These are phyloP conservation scores for Bradypodion ventrale DNA, from an alignment of 2,797 vertebrate genomes.

Conservation along the genomic window DNA sequence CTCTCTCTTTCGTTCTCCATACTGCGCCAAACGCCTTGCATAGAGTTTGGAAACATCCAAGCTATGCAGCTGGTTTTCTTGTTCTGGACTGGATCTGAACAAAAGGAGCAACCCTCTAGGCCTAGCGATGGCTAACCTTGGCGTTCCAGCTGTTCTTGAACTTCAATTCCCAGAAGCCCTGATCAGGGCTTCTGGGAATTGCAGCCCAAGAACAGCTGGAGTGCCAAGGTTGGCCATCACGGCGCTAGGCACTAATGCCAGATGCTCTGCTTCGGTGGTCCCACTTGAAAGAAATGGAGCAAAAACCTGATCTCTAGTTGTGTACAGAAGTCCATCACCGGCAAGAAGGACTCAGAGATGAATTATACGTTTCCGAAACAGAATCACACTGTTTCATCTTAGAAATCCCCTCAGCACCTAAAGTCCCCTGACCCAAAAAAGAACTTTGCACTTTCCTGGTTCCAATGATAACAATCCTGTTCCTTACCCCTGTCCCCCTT, in stretches of 20 bases:
- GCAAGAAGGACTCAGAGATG: constrained; percentile 52
- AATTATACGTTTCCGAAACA: constrained; percentile 51
- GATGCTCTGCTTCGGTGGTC: not conserved
- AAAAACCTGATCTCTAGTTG: not conserved
- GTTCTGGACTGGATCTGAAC: not conserved
- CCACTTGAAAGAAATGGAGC: too few relatives aligned
- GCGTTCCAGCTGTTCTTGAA: too few relatives aligned
- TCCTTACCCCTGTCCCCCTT: too few relatives aligned
- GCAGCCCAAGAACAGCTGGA: too few relatives aligned
- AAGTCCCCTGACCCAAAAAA: constrained; percentile 43
- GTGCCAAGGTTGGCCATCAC: too few relatives aligned
- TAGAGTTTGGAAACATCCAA: not conserved
- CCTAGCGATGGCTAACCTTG: too few relatives aligned
- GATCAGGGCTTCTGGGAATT: too few relatives aligned
- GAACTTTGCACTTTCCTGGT: constrained; percentile 58
- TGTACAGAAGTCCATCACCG: constrained; percentile 31
- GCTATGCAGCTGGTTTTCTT: not conserved
- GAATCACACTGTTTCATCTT: constrained; percentile 58
- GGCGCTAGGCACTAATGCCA: too few relatives aligned
- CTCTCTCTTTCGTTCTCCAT: not conserved
- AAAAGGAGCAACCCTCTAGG: not conserved
- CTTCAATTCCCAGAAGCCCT: too few relatives aligned
- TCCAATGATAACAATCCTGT: constrained; percentile 20
- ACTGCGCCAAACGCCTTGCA: not conserved
- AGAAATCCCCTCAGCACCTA: constrained; percentile 50